Conservation (phyloP, 2,888 invertebrate species). For the Pilophorus perplexus region DNA sequence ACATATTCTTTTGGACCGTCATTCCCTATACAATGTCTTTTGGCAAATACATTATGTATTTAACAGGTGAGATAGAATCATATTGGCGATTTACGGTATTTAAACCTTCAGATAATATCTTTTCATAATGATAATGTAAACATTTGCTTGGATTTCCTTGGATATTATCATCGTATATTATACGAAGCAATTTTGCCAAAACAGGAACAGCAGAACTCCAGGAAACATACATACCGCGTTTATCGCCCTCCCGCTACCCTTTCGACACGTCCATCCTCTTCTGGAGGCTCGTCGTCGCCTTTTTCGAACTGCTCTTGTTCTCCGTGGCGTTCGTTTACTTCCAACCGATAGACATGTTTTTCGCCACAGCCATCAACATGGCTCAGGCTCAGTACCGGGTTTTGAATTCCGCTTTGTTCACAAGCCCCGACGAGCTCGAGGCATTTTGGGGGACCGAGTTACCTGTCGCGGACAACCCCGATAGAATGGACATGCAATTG, state of each 20-base stretch:
- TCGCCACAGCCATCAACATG: conserved; percentile 16
- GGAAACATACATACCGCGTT: conserved; percentile 15
- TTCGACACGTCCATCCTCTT: conserved; percentile 6
- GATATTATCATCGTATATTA: too few relatives aligned
- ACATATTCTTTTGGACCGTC: conserved; percentile 25
- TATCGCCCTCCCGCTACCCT: conserved; percentile 9
- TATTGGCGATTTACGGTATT: not conserved
- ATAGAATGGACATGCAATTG: conserved; percentile 2
- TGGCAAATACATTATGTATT: not conserved
- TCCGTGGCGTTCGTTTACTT: conserved; percentile 10
- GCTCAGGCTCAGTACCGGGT: conserved; percentile 10
- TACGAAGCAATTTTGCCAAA: too few relatives aligned
- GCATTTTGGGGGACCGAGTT: conserved; percentile 9
- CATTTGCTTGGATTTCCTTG: too few relatives aligned
- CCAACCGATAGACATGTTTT: conserved; percentile 38
- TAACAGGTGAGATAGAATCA: not conserved
- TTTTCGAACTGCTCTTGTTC: not conserved
- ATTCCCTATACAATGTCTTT: conserved; percentile 7
- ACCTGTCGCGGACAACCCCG: not conserved
- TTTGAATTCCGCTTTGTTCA: conserved; percentile 9
- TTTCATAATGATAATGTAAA: too few relatives aligned
- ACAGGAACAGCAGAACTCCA: not conserved
- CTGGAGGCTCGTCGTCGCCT: not conserved
- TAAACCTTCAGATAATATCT: too few relatives aligned
- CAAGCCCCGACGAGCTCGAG: conserved; percentile 7